A percentile compares a stretch with the other conserved stretches of the same genome.
phyloP scores from a whole-genome alignment of 1,140 invertebrate species.

The Cydia splendana region DNA sequence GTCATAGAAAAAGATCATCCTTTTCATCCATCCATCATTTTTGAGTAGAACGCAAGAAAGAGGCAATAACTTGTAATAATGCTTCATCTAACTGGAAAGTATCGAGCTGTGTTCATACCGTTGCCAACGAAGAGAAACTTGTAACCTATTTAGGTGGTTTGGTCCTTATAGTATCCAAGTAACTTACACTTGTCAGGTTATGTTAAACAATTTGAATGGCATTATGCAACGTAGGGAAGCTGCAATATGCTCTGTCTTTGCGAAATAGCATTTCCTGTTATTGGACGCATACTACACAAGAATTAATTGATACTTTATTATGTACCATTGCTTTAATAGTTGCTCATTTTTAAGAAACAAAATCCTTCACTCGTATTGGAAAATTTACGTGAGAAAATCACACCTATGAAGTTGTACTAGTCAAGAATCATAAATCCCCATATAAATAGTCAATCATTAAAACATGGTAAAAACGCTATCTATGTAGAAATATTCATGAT shows the following conservation, averaged over 20 bases:
- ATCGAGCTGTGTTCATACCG: not conserved
- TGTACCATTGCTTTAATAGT: too few species aligned
- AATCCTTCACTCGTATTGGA: too few species aligned
- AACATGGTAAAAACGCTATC: too few species aligned
- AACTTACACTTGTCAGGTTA: not conserved
- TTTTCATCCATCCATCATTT: too few species aligned
- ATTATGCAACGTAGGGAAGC: not conserved
- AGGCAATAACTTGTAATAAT: not conserved
- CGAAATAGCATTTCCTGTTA: not conserved
- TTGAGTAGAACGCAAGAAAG: not conserved
- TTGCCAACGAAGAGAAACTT: not conserved
- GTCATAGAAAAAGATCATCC: too few species aligned
- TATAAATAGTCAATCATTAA: too few species aligned
- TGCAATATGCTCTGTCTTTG: not conserved
- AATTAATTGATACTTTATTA: not conserved
- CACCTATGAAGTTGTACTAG: too few species aligned
- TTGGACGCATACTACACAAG: not conserved
- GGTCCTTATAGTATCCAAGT: not conserved
- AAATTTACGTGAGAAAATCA: too few species aligned
- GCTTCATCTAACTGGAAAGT: not conserved
- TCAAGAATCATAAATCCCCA: too few species aligned
- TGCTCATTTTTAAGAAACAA: too few species aligned
- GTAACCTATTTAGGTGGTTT: constrained; percentile 3
- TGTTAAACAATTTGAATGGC: not conserved
- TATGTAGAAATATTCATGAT: too few species aligned